Evolutionary conservation across 2,797 vertebrate genomes (phyloP).

Genomic region (Vultur gryphus): DNA sequence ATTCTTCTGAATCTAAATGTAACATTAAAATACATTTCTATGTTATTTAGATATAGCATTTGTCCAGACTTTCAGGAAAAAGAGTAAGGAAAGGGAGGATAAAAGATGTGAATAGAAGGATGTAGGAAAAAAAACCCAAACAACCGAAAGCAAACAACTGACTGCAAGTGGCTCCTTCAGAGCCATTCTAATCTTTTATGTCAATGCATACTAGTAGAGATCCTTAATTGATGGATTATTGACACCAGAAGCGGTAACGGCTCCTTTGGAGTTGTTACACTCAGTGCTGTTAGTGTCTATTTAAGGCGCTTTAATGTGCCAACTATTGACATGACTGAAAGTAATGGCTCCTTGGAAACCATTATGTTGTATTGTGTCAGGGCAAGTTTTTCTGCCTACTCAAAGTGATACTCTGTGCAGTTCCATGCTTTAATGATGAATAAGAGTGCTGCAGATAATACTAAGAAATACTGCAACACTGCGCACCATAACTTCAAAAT

Average conservation of each 20-base stretch:
- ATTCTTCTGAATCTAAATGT: neutral
- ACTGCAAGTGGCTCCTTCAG: neutral
- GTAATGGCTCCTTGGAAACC: conserved; percentile 13
- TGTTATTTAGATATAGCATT: neutral
- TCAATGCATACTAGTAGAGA: conserved; percentile 4
- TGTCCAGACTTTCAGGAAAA: neutral
- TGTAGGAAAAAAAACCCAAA: neutral
- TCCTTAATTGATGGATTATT: conserved; percentile 65
- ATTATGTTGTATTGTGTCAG: neutral
- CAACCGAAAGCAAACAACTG: neutral
- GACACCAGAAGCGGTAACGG: neutral
- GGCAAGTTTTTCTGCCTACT: neutral
- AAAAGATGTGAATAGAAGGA: neutral
- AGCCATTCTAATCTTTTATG: conserved; percentile 22
- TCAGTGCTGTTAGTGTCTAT: neutral
- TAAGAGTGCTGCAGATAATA: neutral
- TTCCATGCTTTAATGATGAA: neutral
- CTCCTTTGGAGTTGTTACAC: conserved; percentile 13
- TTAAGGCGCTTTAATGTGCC: conserved; percentile 29
- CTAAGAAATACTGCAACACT: neutral
- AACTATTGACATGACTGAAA: neutral
- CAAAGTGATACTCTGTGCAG: neutral
- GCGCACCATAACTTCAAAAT: neutral
- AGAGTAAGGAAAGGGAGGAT: neutral
- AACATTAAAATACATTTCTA: neutral